Percentiles rank a stretch among this genome's conserved stretches.
Conservation (phyloP, 2,113 vertebrate genomes). For the Zapus hudsonius region DNA sequence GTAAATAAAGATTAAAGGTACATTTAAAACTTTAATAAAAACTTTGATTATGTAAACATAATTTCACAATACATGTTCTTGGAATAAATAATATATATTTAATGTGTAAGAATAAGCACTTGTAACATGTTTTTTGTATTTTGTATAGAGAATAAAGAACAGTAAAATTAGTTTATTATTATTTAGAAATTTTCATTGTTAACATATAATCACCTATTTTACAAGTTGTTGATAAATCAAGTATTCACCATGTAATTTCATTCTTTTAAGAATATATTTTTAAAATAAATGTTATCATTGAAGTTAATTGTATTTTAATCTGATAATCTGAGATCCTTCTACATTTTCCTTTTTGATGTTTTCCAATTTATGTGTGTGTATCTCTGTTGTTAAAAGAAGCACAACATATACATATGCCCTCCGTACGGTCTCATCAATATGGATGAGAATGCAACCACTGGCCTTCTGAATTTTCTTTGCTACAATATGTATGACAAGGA, state of each 20-base stretch:
- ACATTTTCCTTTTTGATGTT: background rate
- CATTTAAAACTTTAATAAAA: background rate
- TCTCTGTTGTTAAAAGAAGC: background rate
- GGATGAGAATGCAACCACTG: background rate
- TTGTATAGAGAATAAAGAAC: background rate
- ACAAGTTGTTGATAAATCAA: too few species aligned
- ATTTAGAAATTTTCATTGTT: background rate
- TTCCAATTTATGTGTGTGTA: background rate
- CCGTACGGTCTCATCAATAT: background rate
- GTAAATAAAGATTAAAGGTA: background rate
- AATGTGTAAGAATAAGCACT: background rate
- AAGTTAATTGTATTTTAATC: background rate
- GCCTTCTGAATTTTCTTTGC: background rate
- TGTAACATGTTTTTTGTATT: background rate
- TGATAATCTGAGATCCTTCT: background rate
- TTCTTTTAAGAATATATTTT: background rate
- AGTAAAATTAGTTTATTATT: background rate
- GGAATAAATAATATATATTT: background rate
- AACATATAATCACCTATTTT: background rate
- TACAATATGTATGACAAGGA: background rate
- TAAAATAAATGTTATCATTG: background rate
- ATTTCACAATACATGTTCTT: background rate
- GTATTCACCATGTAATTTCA: background rate
- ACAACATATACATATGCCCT: too few species aligned
- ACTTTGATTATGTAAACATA: background rate